Percentiles rank a stretch among this genome's conserved stretches.
These are phyloP conservation scores for Casuarius casuarius DNA, from an alignment of 2,113 vertebrate species.

Conservation along the genomic window DNA sequence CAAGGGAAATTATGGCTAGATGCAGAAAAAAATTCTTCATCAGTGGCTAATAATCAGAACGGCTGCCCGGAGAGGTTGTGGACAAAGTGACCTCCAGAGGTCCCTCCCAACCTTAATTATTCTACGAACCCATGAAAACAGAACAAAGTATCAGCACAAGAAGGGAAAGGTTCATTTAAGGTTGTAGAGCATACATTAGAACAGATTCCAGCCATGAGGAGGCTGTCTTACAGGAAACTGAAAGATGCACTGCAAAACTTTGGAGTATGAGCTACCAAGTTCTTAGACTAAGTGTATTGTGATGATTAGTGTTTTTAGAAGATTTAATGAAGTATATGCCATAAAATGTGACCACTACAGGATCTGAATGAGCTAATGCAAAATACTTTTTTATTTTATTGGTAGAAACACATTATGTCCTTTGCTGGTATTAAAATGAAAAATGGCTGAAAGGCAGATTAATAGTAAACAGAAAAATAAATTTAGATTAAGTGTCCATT, in stretches of 20 bases:
- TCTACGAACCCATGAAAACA: neutral
- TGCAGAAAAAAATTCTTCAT: neutral
- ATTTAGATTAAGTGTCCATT: neutral
- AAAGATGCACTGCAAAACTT: neutral
- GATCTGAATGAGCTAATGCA: neutral
- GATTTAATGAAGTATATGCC: neutral
- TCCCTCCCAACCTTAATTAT: neutral
- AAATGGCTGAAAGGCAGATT: neutral
- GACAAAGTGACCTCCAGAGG: neutral
- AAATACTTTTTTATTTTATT: neutral
- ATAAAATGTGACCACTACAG: neutral
- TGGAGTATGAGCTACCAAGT: neutral
- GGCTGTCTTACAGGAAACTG: neutral
- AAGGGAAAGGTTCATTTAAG: neutral
- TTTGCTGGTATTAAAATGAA: neutral
- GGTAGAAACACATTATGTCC: neutral
- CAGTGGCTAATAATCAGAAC: neutral
- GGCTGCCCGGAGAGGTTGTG: neutral
- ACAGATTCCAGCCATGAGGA: neutral
- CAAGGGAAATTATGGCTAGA: neutral
- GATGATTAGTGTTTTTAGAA: neutral
- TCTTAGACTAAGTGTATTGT: neutral
- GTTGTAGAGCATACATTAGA: neutral
- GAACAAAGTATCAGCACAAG: neutral
- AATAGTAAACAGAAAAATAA: neutral